A percentile compares a stretch with the other conserved stretches of the same genome.
Conservation (phyloP, 2,113 vertebrate species). For the Pardalotus punctatus region DNA sequence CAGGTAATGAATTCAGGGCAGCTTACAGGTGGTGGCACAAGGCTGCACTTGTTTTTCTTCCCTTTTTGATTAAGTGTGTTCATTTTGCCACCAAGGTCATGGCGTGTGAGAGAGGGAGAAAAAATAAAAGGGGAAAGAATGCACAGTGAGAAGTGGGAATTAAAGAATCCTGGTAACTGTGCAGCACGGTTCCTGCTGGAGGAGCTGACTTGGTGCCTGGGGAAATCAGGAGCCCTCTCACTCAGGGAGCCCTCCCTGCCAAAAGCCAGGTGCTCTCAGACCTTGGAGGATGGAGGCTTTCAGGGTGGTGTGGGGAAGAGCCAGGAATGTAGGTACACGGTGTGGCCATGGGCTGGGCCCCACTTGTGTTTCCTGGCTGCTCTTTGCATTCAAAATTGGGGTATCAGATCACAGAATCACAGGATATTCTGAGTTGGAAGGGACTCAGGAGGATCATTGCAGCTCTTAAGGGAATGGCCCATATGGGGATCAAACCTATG, state of each 20-base stretch:
- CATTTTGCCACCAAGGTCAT: slow-evolving; percentile 9
- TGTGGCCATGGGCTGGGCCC: background rate
- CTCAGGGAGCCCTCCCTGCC: background rate
- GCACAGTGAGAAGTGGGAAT: background rate
- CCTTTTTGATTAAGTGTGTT: background rate
- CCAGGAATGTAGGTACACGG: background rate
- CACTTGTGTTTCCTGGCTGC: background rate
- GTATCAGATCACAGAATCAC: background rate
- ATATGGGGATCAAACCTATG: background rate
- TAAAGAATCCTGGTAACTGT: background rate
- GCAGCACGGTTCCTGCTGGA: background rate
- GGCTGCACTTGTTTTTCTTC: slow-evolving; percentile 17
- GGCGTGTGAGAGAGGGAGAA: background rate
- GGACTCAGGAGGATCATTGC: rapidly evolving
- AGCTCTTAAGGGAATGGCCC: rapidly evolving
- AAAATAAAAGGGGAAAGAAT: background rate
- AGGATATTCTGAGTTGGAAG: background rate
- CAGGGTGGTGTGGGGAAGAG: background rate
- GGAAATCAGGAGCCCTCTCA: background rate
- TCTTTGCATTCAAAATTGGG: background rate
- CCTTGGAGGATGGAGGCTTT: background rate
- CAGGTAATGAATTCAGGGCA: slow-evolving; percentile 44
- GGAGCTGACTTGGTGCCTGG: background rate
- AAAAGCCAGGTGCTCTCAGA: background rate
- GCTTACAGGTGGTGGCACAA: slow-evolving; percentile 52